Base-by-base conservation (phyloP, 2,113 vertebrate genomes). In the Sorex araneus region DNA sequence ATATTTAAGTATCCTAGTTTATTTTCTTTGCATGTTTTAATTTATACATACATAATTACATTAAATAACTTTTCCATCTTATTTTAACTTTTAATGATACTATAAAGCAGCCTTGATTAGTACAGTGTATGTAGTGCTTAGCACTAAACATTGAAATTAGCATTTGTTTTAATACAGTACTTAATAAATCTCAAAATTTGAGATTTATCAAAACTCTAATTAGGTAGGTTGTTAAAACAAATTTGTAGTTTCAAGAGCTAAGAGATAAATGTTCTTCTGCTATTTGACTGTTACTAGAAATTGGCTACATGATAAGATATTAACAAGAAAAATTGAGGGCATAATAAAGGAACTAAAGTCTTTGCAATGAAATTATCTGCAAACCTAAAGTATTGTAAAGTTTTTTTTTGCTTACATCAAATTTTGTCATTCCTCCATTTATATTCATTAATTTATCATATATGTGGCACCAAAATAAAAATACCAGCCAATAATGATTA, bases 31-130 rank as follows among this genome's bases (percentile, higher is more conserved):
- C 79, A 57, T 80, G 36, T 89, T 94, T 92, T 91, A 96, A 95
- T 96, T 95, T 95, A 70, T 57, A 92, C 89, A 54, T 54, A 64
- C 94, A 63, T 89, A 95, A 89, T 96, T 89, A 91, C 7, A 57
- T 95, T 92, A 84, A 95, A 89, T 89, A 90, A 92, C 70, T 86
- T 94, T 92, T 87, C 86, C 67, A 71, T 89, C 91, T 95, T 94
- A 90, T 94, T 90, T 74, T 87, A 90, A 66, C 69, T 92, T 84
- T 87, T 88, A 95, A 92, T 89, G 84, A 95, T 91, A 67, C 74
- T 73, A 63, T 96, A 95, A 95, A 95, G 84, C 43, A 64, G 77
- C 45, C 30, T 71, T 27, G 32, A 30, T 89, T 66, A 76, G 69
- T 40, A 27, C n/a, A 71, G 32, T 73, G 3, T 81, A 25, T 79